These are phyloP conservation scores for Selene dorsalis DNA, from an alignment of 2,797 vertebrate species.

Conservation along the genomic window DNA sequence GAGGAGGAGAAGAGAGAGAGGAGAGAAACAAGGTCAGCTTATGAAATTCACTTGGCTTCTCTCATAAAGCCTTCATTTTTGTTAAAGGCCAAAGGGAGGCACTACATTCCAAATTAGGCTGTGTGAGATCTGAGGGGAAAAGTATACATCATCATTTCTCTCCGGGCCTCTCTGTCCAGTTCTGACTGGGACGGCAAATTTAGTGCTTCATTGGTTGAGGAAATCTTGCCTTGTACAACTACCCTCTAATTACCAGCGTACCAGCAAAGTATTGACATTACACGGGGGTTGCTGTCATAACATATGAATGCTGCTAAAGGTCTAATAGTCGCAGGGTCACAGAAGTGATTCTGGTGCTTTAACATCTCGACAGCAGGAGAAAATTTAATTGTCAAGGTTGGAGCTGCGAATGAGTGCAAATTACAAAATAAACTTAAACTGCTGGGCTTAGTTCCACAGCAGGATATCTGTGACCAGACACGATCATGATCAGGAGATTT, in stretches of 20 bases:
- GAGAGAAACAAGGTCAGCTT: slow-evolving; percentile 52
- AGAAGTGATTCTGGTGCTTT: slow-evolving; percentile 27
- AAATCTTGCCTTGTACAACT: slow-evolving; percentile 71
- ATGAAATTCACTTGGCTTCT: slow-evolving; percentile 47
- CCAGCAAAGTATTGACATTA: slow-evolving; percentile 75
- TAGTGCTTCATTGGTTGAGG: slow-evolving; percentile 74
- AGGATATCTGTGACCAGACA: slow-evolving; percentile 36
- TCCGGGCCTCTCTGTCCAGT: slow-evolving; percentile 53
- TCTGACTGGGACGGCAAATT: slow-evolving; percentile 72
- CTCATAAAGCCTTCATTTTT: slow-evolving; percentile 47
- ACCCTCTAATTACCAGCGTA: slow-evolving; percentile 74
- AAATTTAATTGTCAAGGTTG: slow-evolving; percentile 37
- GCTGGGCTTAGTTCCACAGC: slow-evolving; percentile 24
- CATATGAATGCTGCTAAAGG: slow-evolving; percentile 55
- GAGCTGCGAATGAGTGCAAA: slow-evolving; percentile 15
- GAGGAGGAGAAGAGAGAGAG: neutral
- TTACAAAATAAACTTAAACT: slow-evolving; percentile 3
- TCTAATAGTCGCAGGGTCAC: slow-evolving; percentile 51
- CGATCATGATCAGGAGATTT: slow-evolving; percentile 38
- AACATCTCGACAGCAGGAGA: slow-evolving; percentile 21
- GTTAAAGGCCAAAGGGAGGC: slow-evolving; percentile 63
- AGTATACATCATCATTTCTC: slow-evolving; percentile 64
- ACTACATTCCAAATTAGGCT: slow-evolving; percentile 67
- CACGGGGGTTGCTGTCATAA: slow-evolving; percentile 69
- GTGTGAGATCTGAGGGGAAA: slow-evolving; percentile 57